Evolutionary conservation across 1,140 invertebrate species (phyloP).

Genomic region (Proctacanthus coquilletti): DNA sequence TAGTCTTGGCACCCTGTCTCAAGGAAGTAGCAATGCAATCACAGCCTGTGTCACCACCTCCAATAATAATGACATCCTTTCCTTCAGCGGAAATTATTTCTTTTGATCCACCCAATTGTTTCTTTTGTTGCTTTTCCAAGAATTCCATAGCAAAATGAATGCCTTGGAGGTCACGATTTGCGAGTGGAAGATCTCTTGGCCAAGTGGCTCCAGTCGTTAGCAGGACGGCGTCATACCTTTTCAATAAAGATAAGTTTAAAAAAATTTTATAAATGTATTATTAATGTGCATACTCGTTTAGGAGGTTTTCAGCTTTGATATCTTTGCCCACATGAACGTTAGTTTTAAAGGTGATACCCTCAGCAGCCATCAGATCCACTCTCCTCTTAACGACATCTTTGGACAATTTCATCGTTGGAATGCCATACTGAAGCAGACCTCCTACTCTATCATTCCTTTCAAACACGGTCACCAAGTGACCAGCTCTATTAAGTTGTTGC

Average conservation of each 20-base stretch:
- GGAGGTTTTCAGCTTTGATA: slow-evolving; percentile 54
- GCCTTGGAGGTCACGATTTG: slow-evolving; percentile 65
- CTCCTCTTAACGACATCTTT: slow-evolving; percentile 85
- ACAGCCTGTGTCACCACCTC: slow-evolving; percentile 97
- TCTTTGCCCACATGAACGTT: slow-evolving; percentile 86
- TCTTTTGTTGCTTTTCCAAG: slow-evolving; percentile 93
- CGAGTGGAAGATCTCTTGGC: slow-evolving; percentile 79
- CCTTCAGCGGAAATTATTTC: slow-evolving; percentile 64
- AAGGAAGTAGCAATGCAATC: slow-evolving; percentile 98
- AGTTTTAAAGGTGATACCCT: slow-evolving; percentile 85
- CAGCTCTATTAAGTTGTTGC: slow-evolving; percentile 86
- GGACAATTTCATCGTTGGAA: slow-evolving; percentile 93
- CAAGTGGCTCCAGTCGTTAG: slow-evolving; percentile 89
- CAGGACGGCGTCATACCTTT: slow-evolving; percentile 68
- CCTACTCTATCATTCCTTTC: slow-evolving; percentile 92
- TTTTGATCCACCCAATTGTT: slow-evolving; percentile 58
- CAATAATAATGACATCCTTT: slow-evolving; percentile 93
- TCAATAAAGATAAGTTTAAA: slow-evolving; percentile 1
- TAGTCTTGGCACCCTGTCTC: slow-evolving; percentile 89
- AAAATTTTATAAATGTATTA: no score
- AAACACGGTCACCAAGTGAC: slow-evolving; percentile 85
- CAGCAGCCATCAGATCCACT: slow-evolving; percentile 70
- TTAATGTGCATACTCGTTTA: slow-evolving; percentile 32
- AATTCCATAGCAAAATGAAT: slow-evolving; percentile 98
- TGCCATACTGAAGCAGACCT: slow-evolving; percentile 92